Conservation (phyloP, 2,113 vertebrate species). For the Coregonus clupeaformis region DNA sequence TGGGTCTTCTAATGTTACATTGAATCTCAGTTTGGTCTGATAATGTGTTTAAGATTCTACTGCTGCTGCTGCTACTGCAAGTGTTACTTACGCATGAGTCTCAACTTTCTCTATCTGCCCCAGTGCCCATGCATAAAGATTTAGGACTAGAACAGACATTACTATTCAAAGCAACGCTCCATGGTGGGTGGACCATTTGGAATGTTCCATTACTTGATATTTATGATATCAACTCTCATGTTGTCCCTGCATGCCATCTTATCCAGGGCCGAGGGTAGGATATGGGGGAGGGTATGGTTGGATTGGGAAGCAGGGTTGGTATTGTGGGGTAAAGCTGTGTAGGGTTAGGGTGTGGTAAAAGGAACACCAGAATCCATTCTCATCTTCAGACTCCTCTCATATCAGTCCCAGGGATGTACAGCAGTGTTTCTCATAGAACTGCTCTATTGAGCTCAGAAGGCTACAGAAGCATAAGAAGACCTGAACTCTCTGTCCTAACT, state of each 20-base stretch:
- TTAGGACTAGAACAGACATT: not conserved
- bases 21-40: constrained; percentile 35
- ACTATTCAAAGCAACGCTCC: not conserved
- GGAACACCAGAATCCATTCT: not conserved
- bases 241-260: not conserved
- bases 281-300: not conserved
- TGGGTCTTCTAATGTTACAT: constrained; percentile 16
- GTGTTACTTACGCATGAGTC: constrained; percentile 75
- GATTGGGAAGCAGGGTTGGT: not conserved
- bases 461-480: too few relatives aligned
- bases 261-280: not conserved
- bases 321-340: not conserved
- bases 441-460: not conserved
- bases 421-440: not conserved
- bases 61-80: constrained; percentile 71
- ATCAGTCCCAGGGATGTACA: too few relatives aligned
- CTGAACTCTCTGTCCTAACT: not conserved
- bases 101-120: constrained; percentile 47
- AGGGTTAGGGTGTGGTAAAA: not conserved
- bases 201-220: constrained; percentile 15
- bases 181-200: too few relatives aligned
- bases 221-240: not conserved
- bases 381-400: not conserved
- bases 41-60: constrained; percentile 45
- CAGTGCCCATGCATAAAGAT: constrained; percentile 2